Percentiles rank a stretch among this genome's conserved stretches.
Conservation (phyloP, 2,113 vertebrate genomes). For the Eulemur macaco region DNA sequence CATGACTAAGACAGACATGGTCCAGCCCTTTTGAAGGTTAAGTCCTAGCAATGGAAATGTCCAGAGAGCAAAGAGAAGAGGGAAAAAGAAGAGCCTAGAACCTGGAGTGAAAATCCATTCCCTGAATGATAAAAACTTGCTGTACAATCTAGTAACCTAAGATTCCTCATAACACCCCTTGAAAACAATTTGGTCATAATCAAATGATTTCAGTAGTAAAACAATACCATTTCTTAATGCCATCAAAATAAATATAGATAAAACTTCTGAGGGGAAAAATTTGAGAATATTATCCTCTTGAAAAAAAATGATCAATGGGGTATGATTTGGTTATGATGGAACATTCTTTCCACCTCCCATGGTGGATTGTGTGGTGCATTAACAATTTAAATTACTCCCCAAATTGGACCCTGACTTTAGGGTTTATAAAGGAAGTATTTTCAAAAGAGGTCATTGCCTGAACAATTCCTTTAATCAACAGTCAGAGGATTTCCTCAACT, state of each 20-base stretch:
- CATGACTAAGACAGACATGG: background rate
- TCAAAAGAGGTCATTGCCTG: constrained; percentile 50
- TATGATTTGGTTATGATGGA: background rate
- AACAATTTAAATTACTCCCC: constrained; percentile 50
- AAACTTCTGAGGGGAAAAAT: background rate
- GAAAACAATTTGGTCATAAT: background rate
- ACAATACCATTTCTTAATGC: background rate
- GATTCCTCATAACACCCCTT: background rate
- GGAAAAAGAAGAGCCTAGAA: background rate
- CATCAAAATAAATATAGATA: background rate
- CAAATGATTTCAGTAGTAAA: constrained; percentile 18
- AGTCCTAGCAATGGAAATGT: background rate
- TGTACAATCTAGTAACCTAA: background rate
- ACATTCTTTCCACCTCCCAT: background rate
- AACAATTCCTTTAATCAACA: constrained; percentile 76
- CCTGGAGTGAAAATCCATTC: background rate
- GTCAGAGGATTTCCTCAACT: constrained; percentile 62
- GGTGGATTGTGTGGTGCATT: constrained; percentile 8
- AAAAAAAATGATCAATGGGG: background rate
- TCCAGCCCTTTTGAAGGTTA: background rate
- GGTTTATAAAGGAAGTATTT: constrained; percentile 58
- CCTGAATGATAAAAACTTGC: constrained; percentile 9
- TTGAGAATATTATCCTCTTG: background rate
- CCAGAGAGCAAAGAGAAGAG: background rate
- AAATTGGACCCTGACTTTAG: constrained; percentile 43